Base-by-base conservation (phyloP, 2,888 invertebrate genomes). In the Eristalis pertinax region DNA sequence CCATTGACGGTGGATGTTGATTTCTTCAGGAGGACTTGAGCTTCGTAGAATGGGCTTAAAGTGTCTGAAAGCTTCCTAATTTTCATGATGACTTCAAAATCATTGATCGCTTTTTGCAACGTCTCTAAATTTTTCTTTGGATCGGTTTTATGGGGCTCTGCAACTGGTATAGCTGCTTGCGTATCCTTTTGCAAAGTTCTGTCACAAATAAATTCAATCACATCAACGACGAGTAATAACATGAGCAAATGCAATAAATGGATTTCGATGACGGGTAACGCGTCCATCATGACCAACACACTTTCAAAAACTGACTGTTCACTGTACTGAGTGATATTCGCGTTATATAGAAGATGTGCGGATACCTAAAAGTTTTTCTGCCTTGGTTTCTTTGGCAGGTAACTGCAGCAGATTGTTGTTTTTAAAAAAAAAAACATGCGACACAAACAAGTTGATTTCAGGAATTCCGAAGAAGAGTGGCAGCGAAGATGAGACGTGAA, bases 151-250 rank as follows among this genome's bases (percentile, higher is more conserved):
- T 19, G 19, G 7, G 11, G 2, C 38, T 13, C 10, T 13, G 38
- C 38, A 38, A 13, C 13, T 13, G 38, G 2, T 4, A 13, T 38
- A 2, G 2, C 13, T 11, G 13, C 2, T 38, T 38, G 13, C 0
- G 38, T 38, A 3, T 38, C 13, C 13, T 19, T 50, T 19, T 50
- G 19, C 8, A 8, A 0, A 50, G 19, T 50, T 19, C 19, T 41
- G 60, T 76, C 60, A 68, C 67, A 67, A 26, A 76, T 29, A 62
- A 68, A 68, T 32, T 68, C 67, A 22, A 76, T 76, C 38, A 68
- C 19, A 8, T 26, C 41, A n/a, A 32, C n/a, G 41, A 68, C 24
- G 15, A 76, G 2, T 13, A 68, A 29, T 43, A 76, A 67, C 29
- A 38, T n/a, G 11, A 76, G 19, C 32, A 76, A 76, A 11, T 76